Evolutionary conservation across 2,113 vertebrate species (phyloP).

Genomic region (Dromiciops gliroides): DNA sequence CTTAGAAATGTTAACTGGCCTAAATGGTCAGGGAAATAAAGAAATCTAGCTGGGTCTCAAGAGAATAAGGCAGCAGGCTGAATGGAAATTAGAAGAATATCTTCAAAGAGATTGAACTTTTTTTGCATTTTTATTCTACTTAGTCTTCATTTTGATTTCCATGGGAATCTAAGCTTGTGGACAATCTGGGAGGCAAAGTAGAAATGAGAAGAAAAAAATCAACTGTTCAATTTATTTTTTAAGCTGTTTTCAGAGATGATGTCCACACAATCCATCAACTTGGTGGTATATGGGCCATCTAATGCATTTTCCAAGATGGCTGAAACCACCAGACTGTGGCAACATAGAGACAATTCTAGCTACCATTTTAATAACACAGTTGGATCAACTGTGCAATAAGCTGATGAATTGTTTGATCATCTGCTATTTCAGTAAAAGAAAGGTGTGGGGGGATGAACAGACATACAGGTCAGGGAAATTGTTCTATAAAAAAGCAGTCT

Average conservation of each 20-base stretch:
- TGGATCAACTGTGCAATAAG: constrained; percentile 28
- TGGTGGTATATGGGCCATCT: constrained; percentile 56
- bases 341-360: constrained; percentile 37
- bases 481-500: not conserved
- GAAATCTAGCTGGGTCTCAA: constrained; percentile 20
- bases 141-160: constrained; percentile 11
- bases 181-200: not conserved
- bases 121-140: constrained; percentile 12
- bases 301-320: constrained; percentile 32
- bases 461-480: not conserved
- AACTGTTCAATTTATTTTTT: constrained; percentile 17
- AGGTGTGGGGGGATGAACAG: not conserved
- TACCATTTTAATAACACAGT: constrained; percentile 51
- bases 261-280: not conserved
- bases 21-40: not conserved
- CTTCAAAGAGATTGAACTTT: not conserved
- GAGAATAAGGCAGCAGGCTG: not conserved
- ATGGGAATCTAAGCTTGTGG: not conserved
- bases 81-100: not conserved
- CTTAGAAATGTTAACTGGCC: not conserved
- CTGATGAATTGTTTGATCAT: constrained; percentile 22
- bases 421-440: constrained; percentile 17
- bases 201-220: constrained; percentile 20
- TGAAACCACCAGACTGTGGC: constrained; percentile 36
- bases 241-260: constrained; percentile 41